Evolutionary conservation across 2,113 vertebrate species (phyloP).

Genomic region (Laticauda laticaudata): DNA sequence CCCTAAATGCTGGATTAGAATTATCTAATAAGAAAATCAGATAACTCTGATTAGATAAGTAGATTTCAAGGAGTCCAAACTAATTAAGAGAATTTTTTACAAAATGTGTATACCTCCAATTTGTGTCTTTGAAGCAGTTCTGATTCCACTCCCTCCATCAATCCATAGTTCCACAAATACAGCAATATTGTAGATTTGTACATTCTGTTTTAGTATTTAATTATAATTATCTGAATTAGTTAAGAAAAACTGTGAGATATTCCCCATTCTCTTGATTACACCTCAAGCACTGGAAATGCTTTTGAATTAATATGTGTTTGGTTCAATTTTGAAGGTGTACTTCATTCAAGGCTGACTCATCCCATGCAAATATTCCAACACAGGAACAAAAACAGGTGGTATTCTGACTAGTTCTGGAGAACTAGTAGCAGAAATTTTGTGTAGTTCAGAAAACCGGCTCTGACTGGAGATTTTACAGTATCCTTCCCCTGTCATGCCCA

Average conservation of each 20-base stretch:
- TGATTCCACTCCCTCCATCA: background rate
- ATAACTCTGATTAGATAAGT: background rate
- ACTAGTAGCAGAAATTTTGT: too few relatives aligned
- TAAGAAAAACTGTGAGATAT: background rate
- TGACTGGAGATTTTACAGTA: too few relatives aligned
- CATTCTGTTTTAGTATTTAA: background rate
- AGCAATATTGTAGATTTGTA: background rate
- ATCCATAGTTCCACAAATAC: background rate
- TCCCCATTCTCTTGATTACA: background rate
- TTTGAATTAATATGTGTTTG: background rate
- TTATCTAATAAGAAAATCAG: too few relatives aligned
- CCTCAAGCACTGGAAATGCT: background rate
- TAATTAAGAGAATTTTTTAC: background rate
- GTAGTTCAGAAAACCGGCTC: too few relatives aligned
- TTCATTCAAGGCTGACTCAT: background rate
- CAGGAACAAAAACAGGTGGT: background rate
- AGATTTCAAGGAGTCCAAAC: background rate
- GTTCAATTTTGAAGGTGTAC: background rate
- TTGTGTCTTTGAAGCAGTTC: background rate
- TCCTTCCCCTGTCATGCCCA: too few relatives aligned
- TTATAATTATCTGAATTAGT: background rate
- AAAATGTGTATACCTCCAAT: background rate
- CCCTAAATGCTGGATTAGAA: background rate
- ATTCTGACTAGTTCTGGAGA: too few relatives aligned
- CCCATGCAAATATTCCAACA: background rate